Evolutionary conservation across 2,888 invertebrate genomes (phyloP).

Genomic region (Eupeodes latifasciatus): DNA sequence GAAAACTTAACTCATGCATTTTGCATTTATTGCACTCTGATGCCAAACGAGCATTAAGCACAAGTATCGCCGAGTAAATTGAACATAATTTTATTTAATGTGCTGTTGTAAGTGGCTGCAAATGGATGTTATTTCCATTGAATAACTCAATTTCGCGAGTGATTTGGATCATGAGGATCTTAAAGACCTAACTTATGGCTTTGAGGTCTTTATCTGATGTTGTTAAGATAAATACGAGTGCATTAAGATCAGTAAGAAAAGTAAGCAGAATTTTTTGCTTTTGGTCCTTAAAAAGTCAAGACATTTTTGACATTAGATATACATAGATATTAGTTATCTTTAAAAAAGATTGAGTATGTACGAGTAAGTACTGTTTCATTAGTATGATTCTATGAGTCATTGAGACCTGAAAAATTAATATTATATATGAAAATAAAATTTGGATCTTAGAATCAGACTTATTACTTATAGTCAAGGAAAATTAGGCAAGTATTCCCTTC

Average conservation of each 20-base stretch:
- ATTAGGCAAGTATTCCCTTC: too few relatives aligned
- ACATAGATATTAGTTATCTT: too few relatives aligned
- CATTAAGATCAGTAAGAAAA: too few relatives aligned
- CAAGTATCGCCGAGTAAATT: conserved; percentile 65
- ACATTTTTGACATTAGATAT: too few relatives aligned
- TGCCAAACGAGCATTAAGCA: conserved; percentile 59
- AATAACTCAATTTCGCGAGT: conserved; percentile 67
- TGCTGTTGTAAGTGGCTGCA: conserved; percentile 64
- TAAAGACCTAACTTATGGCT: conserved; percentile 4
- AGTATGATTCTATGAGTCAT: too few relatives aligned
- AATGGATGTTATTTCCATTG: conserved; percentile 59
- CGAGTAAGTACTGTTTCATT: too few relatives aligned
- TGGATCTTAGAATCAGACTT: too few relatives aligned
- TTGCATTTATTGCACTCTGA: conserved; percentile 50
- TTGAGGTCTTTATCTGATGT: conserved; percentile 33
- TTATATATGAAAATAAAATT: too few relatives aligned
- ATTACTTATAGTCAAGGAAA: too few relatives aligned
- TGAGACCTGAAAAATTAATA: too few relatives aligned
- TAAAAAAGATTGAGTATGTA: too few relatives aligned
- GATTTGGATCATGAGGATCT: conserved; percentile 2
- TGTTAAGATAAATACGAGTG: not conserved
- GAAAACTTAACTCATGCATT: conserved; percentile 1
- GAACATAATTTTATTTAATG: conserved; percentile 68
- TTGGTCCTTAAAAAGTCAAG: not conserved
- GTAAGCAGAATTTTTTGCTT: too few relatives aligned